These are phyloP conservation scores for Caenorhabditis virilis DNA, from an alignment of 2,888 invertebrate species.

Conservation along the genomic window DNA sequence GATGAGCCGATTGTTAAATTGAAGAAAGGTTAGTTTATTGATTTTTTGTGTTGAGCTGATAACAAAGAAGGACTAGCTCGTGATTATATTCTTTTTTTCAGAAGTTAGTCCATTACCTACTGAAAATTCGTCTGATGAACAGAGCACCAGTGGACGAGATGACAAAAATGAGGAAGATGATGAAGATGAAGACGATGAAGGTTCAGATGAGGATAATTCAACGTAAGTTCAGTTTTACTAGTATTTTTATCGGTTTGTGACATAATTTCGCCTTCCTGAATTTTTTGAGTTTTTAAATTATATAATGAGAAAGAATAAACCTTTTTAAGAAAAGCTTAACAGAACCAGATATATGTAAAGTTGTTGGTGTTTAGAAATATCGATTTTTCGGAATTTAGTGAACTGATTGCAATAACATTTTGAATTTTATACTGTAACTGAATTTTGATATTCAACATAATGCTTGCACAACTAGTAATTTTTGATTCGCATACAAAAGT, in stretches of 20 bases:
- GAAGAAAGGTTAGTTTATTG: not conserved
- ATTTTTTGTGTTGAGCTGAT: too few relatives aligned
- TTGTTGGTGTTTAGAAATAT: too few relatives aligned
- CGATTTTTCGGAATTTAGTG: too few relatives aligned
- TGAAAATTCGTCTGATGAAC: slow-evolving; percentile 27
- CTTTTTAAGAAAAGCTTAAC: too few relatives aligned
- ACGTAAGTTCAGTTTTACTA: slow-evolving; percentile 5
- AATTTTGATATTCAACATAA: too few relatives aligned
- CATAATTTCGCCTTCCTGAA: not conserved
- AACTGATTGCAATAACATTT: too few relatives aligned
- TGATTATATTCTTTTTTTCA: too few relatives aligned
- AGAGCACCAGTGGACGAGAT: slow-evolving; percentile 22
- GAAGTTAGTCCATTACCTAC: slow-evolving; percentile 8
- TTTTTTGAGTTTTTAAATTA: slow-evolving; percentile 16
- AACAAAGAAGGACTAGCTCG: not conserved
- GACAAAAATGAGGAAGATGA: slow-evolving; percentile 19
- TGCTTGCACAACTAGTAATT: too few relatives aligned
- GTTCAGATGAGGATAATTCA: slow-evolving; percentile 8
- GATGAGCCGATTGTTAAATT: not conserved
- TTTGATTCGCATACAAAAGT: too few relatives aligned
- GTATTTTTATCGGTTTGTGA: not conserved
- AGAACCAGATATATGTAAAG: too few relatives aligned
- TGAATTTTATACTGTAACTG: too few relatives aligned
- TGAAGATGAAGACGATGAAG: slow-evolving; percentile 13
- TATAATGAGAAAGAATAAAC: too few relatives aligned